Conservation (phyloP, 2,113 vertebrate species). For the Cyprinodon variegatus region DNA sequence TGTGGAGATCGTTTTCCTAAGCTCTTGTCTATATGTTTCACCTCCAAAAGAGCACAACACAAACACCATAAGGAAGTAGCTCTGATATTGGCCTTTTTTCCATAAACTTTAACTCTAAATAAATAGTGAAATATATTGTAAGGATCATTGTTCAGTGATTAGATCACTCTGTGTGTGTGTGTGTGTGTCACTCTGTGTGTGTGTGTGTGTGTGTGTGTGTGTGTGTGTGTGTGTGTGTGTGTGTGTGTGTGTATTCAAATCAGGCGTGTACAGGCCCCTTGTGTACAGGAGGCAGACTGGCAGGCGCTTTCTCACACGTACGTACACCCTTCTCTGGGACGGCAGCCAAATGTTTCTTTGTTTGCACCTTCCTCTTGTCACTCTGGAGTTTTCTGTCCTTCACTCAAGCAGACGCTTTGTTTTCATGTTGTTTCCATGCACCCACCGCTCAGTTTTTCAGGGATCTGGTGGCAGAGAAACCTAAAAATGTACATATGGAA, state of each 20-base stretch:
- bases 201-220: slow-evolving; percentile 24
- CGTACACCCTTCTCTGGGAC: slow-evolving; percentile 60
- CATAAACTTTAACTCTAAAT: not conserved
- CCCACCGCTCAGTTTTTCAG: slow-evolving; percentile 21
- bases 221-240: slow-evolving; percentile 1
- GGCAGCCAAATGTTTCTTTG: slow-evolving; percentile 69
- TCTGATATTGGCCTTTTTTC: slow-evolving; percentile 5
- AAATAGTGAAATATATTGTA: slow-evolving; percentile 15
- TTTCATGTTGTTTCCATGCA: slow-evolving; percentile 25
- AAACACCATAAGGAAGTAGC: not conserved
- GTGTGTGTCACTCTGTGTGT: slow-evolving; percentile 13
- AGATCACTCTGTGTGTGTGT: slow-evolving; percentile 3
- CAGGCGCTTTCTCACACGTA: slow-evolving; percentile 65
- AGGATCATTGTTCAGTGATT: slow-evolving; percentile 39
- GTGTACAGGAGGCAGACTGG: slow-evolving; percentile 69
- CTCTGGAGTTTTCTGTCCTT: slow-evolving; percentile 67
- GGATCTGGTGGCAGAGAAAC: slow-evolving; percentile 29
- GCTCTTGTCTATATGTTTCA: not conserved
- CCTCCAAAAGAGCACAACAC: not conserved
- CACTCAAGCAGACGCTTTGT: slow-evolving; percentile 56
- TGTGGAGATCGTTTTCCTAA: not conserved
- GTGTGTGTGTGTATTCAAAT: slow-evolving; percentile 45
- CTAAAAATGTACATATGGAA: not conserved
- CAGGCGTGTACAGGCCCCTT: slow-evolving; percentile 49
- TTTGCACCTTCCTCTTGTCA: slow-evolving; percentile 75